phyloP scores from a whole-genome alignment of 2,113 vertebrate species.

The Pygoscelis antarcticus region DNA sequence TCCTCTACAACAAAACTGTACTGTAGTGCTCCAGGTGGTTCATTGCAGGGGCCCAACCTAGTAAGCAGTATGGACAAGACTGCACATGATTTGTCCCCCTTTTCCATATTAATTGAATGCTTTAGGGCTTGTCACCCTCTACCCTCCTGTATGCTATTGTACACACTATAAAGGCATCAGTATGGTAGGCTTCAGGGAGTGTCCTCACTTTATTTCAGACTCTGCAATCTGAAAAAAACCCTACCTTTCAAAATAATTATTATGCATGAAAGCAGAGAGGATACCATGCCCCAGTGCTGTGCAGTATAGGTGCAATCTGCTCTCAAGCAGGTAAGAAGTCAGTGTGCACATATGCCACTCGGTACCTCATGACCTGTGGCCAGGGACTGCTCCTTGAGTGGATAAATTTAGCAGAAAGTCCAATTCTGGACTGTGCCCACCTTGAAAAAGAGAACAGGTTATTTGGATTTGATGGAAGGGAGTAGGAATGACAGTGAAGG shows the following conservation, averaged over 20 bases:
- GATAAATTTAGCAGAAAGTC: background rate
- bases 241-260: background rate
- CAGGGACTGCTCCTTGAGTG: background rate
- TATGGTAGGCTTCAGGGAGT: background rate
- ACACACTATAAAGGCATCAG: too few relatives aligned
- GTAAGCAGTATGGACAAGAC: background rate
- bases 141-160: background rate
- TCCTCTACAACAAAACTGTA: background rate
- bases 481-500: background rate
- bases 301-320: background rate
- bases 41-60: background rate
- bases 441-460: background rate
- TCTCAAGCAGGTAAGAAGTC: background rate
- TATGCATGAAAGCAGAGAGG: background rate
- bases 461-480: background rate
- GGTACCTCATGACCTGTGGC: background rate
- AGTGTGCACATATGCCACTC: background rate
- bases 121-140: background rate
- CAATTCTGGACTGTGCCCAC: background rate
- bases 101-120: background rate
- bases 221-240: background rate
- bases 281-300: background rate
- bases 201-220: background rate
- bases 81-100: background rate
- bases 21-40: too few relatives aligned